Evolutionary conservation across 2,888 invertebrate species (phyloP), one percentile per base, ranked within the genome.

Genomic region (Drosophila macrothrix): DNA sequence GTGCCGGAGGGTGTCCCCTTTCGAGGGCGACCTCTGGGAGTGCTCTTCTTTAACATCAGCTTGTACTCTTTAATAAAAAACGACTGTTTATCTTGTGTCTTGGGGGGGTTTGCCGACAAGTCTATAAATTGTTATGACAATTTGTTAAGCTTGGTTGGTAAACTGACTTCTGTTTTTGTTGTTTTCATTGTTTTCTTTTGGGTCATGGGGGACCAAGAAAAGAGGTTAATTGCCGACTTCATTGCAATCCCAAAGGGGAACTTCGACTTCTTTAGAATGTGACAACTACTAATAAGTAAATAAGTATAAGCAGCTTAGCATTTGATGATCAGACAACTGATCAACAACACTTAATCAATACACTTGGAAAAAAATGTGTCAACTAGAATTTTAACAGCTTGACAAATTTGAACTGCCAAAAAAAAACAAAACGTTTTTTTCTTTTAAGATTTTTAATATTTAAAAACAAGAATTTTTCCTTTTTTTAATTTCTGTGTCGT

Each of bases 71-170:
- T n/a, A 46, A 49, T 16, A n/a, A 35, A 37, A 55, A 37, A 37
- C 19, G 6, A 50, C 56, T 56, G 73, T 62, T 67, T 41, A 49
- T 62, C 61, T 72, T 43, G 31, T 29, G 70, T 66, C 55, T 56
- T 50, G 37, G 74, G 72, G 68, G 68, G 61, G 56, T 46, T 50
- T 39, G 58, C 58, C 66, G 35, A 72, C 67, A 72, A 62, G 78
- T 83, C 61, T 71, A 88, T 84, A 88, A 84, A 84, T 86, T 80
- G 84, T 83, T 77, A 65, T 84, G 82, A 82, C 87, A 77, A 74
- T 78, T 71, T 69, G 76, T 76, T 76, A 62, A 80, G 60, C 41
- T 65, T 55, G 31, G 28, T 58, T 25, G 19, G 29, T 56, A 46
- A 41, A 61, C 46, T 16, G 10, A n/a, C 35, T 39, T 28, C 56